Percentiles rank a stretch among this genome's conserved stretches.
Conservation (phyloP, 2,113 vertebrate genomes). For the Aspiorhynchus laticeps region DNA sequence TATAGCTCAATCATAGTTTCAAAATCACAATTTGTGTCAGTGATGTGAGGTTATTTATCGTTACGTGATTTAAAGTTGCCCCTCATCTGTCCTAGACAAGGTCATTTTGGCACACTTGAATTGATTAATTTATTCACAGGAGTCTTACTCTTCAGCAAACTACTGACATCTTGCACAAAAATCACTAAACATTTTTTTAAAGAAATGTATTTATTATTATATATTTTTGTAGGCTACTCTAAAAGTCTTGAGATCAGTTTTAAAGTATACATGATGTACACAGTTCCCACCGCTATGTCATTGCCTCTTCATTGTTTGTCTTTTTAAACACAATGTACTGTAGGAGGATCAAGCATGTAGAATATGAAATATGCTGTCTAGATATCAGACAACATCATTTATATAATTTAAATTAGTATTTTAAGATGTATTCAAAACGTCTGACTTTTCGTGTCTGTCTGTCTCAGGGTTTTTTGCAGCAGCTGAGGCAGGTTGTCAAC, state of each 20-base stretch:
- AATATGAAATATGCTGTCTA: neutral
- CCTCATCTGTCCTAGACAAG: conserved; percentile 7
- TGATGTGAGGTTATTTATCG: neutral
- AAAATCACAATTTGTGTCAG: neutral
- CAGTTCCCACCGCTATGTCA: neutral
- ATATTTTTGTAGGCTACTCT: neutral
- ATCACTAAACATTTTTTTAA: neutral
- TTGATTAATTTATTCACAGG: neutral
- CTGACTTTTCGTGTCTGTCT: neutral
- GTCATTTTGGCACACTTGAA: neutral
- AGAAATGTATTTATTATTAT: neutral
- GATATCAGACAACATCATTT: neutral
- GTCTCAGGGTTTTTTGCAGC: conserved; percentile 73
- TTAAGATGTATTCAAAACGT: neutral
- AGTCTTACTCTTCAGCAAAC: neutral
- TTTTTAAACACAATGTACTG: neutral
- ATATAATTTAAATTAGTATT: neutral
- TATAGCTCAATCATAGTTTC: neutral
- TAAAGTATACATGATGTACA: neutral
- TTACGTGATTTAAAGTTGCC: neutral
- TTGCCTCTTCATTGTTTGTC: neutral
- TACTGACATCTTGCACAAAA: neutral
- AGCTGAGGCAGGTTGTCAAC: conserved; percentile 84
- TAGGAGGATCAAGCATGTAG: neutral
- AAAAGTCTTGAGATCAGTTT: neutral